Conservation (phyloP, 2,797 vertebrate genomes). For the Simalia tracyae region DNA sequence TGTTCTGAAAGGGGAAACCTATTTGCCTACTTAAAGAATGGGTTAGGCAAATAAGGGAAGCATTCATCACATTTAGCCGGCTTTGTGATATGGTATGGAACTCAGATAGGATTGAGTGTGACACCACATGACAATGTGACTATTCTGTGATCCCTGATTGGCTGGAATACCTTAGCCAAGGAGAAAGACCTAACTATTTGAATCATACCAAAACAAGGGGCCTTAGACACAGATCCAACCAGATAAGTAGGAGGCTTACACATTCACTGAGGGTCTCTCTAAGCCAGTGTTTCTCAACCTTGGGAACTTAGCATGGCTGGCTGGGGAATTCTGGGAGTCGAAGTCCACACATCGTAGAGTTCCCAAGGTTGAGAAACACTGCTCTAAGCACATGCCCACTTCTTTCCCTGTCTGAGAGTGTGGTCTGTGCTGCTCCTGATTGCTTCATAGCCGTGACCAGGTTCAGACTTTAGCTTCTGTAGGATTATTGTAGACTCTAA, state of each 20-base stretch:
- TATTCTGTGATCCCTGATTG: background rate
- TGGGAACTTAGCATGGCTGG: too few relatives aligned
- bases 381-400: background rate
- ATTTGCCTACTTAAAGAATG: background rate
- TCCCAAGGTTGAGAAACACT: too few relatives aligned
- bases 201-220: background rate
- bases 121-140: too few relatives aligned
- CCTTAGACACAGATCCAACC: background rate
- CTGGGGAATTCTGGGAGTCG: too few relatives aligned
- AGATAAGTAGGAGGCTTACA: background rate
- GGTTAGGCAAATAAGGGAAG: background rate
- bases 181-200: background rate
- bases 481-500: background rate
- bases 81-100: background rate
- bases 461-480: background rate
- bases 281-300: background rate
- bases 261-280: background rate
- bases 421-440: background rate
- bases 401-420: background rate
- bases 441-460: background rate
- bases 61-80: too few relatives aligned
- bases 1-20: background rate
- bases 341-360: too few relatives aligned
- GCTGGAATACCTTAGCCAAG: background rate
- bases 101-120: background rate